Base-by-base conservation (phyloP, 2,113 vertebrate genomes). In the Bubo scandiacus region DNA sequence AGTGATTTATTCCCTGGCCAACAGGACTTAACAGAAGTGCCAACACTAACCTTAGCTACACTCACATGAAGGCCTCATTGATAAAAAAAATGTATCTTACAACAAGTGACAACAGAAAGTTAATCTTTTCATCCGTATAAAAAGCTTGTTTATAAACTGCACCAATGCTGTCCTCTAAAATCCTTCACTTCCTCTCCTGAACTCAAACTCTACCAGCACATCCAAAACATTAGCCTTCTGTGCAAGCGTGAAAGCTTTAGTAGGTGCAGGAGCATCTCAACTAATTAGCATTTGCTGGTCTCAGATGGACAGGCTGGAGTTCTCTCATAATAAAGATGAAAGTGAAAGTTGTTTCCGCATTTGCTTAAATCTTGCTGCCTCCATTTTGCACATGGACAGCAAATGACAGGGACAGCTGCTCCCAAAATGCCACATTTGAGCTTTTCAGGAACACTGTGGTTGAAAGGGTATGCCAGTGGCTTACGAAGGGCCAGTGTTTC, bases 381-480 rank as follows among this genome's bases (percentile, higher is more conserved):
- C 84, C 54, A 55, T 92, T 94, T 94, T 94, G 78, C 57, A 91
- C 49, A 25, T 42, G 43, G 68, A 75, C 3, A 75, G 70, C 65
- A 66, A 96, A n/a, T 12, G 70, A 89, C 70, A 80, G 88, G 54
- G 94, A 40, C 73, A 94, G 83, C 70, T 89, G 70, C 47, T 91
- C 49, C 61, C 83, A 54, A 85, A 92, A 38, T 1, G 2, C 34
- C 86, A 68, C 5, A 8, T n/a, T 77, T 52, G 54, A 89, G 82
- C 70, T 91, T 66, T 62, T 77, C 65, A 81, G 12, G 26, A 94
- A 79, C 43, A 52, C 52, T 38, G 45, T 10, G 25, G 63, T 1
- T 47, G 54, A 38, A 67, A 66, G 51, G 67, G 38, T 32, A 52
- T 1, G 6, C 3, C 55, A 47, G 43, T 8, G 10, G 38, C 52